Evolutionary conservation across 2,797 vertebrate genomes (phyloP).

Genomic region (Sebastes iracundus): DNA sequence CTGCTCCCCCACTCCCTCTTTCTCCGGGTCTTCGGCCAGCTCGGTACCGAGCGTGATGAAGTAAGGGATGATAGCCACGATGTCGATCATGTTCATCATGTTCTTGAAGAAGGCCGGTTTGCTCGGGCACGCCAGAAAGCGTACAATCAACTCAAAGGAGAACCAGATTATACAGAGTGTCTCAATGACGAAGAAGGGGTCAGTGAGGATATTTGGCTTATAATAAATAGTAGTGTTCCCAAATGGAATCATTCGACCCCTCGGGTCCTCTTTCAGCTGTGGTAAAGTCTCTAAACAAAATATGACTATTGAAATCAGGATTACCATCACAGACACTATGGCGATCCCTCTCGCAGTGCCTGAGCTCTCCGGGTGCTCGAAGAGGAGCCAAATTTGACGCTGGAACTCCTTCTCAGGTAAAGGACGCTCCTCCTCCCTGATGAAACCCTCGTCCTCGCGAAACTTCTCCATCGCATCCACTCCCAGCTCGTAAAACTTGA

Average conservation of each 20-base stretch:
- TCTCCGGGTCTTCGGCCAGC: conserved; percentile 91
- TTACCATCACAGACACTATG: conserved; percentile 98
- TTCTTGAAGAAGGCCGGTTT: conserved; percentile 99
- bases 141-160: conserved; percentile 97
- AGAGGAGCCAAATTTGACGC: conserved; percentile 97
- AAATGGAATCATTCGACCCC: conserved; percentile 73
- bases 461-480: conserved; percentile 99
- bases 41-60: conserved; percentile 98
- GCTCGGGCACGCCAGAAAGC: conserved; percentile 97
- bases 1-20: conserved; percentile 93
- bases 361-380: conserved; percentile 97
- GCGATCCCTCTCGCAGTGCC: conserved; percentile 95
- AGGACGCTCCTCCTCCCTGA: conserved; percentile 95
- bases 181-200: conserved; percentile 98
- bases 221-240: conserved; percentile 90
- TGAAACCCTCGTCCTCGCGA: conserved; percentile 97
- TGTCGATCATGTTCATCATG: conserved; percentile 99
- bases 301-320: conserved; percentile 99
- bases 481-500: conserved; percentile 98
- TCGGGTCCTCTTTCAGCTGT: conserved; percentile 91
- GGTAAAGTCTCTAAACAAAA: conserved; percentile 99
- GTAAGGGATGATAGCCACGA: conserved; percentile 98
- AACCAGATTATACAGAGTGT: conserved; percentile 99
- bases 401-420: conserved; percentile 95
- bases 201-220: conserved; percentile 94